Base-by-base conservation (phyloP, 2,797 vertebrate species). In the Aplochiton taeniatus region DNA sequence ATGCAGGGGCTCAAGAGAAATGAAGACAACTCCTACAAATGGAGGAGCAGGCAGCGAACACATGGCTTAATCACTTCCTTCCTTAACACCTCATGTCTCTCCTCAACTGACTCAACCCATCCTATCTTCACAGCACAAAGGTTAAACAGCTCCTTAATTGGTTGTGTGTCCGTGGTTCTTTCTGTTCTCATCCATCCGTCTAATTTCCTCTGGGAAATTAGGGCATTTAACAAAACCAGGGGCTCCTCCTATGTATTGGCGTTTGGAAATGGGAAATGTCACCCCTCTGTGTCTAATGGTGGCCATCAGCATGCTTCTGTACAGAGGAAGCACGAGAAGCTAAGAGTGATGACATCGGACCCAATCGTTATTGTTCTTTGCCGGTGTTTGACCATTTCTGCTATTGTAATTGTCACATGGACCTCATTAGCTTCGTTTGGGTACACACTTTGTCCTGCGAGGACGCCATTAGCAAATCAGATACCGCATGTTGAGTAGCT, bases 91-190 rank as follows among this genome's bases (percentile, higher is more conserved):
- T 17, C 52, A 60, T 63, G 18, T 48, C 53, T 58, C 54, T 59
- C 46, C 44, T 62, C 31, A 18, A 3, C 19, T 13, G 58, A 58
- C 83, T 82, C 66, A 80, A 82, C 69, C 64, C 58, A 20, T 63
- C 67, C 53, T 60, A 64, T 84, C 69, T 63, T 19, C 46, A 69
- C 31, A 42, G 58, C 45, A 20, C 55, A 63, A 68, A 75, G 83
- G 84, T 82, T 80, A 84, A 87, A 83, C 50, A 61, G 69, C 68
- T 73, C 5, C 58, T 64, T 85, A 86, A 85, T 84, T 81, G 77
- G 67, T 60, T 65, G 68, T 70, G 56, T 78, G 60, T 75, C 66
- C 62, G 46, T 7, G 6, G 10, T 13, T 43, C 20, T 18, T 54
- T 61, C 20, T 64, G 62, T 66, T 69, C 47, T 19, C 68, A 74